Conservation (phyloP, 2,113 vertebrate species). For the Pelobates fuscus region DNA sequence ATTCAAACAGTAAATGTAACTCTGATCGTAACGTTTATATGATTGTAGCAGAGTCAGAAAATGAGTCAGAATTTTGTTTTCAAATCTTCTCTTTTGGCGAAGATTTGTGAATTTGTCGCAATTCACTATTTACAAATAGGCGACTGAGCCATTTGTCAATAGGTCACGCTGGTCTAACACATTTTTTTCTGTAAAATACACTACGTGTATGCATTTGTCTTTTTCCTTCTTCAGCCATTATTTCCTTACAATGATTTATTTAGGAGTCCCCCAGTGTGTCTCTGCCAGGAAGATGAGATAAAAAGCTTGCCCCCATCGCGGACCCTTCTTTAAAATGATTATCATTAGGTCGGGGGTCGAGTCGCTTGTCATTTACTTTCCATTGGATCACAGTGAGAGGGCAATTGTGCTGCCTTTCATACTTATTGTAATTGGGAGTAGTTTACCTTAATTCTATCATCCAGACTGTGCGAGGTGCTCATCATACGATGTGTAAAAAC, state of each 20-base stretch:
- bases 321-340: constrained; percentile 10
- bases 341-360: constrained; percentile 21
- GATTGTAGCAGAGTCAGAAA: no score
- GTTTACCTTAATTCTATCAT: constrained; percentile 45
- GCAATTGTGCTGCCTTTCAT: constrained; percentile 24
- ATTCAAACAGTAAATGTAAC: no score
- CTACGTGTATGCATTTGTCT: not conserved
- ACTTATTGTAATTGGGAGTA: constrained; percentile 38
- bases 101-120: no score
- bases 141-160: no score
- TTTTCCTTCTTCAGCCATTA: not conserved
- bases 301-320: not conserved
- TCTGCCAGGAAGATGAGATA: constrained; percentile 20
- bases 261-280: not conserved
- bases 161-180: no score
- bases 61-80: no score
- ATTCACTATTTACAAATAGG: no score
- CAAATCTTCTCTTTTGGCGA: no score
- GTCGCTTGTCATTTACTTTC: constrained; percentile 24
- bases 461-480: constrained; percentile 9
- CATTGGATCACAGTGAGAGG: constrained; percentile 36
- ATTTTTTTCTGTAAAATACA: no score
- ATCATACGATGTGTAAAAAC: constrained; percentile 15
- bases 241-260: constrained; percentile 27
- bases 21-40: no score